Percentiles rank a stretch among this genome's conserved stretches.
These are phyloP conservation scores for Icerya purchasi DNA, from an alignment of 2,888 invertebrate genomes.

Conservation along the genomic window DNA sequence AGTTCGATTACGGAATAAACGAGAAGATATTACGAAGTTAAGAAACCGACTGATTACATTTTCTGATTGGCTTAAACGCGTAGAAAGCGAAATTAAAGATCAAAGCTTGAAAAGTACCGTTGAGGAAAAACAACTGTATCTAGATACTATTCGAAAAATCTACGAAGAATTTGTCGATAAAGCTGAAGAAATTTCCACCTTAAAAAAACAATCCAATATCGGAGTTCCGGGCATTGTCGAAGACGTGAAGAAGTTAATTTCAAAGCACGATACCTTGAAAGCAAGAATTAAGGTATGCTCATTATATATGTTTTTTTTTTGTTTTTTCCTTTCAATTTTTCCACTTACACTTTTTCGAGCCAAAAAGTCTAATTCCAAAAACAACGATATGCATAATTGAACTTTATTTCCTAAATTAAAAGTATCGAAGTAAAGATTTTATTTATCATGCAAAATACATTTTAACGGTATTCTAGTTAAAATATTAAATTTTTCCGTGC, in stretches of 20 bases:
- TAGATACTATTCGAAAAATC: conserved; percentile 49
- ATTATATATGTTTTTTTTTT: neutral
- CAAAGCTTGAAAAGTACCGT: conserved; percentile 69
- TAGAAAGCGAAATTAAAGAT: conserved; percentile 67
- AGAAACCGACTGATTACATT: conserved; percentile 45
- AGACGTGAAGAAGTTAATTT: conserved; percentile 53
- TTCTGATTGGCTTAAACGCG: conserved; percentile 63
- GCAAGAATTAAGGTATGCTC: conserved; percentile 42
- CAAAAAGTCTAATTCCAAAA: too few relatives aligned
- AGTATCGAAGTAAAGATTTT: too few relatives aligned
- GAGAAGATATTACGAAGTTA: conserved; percentile 49
- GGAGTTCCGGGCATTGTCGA: conserved; percentile 51
- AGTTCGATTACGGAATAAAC: conserved; percentile 23
- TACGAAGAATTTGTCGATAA: conserved; percentile 47
- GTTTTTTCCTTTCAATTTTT: too few relatives aligned
- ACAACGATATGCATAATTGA: too few relatives aligned
- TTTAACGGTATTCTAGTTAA: too few relatives aligned
- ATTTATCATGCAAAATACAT: too few relatives aligned
- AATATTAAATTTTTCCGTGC: too few relatives aligned
- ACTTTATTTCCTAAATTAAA: too few relatives aligned
- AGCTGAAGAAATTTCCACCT: conserved; percentile 42
- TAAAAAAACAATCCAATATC: conserved; percentile 46
- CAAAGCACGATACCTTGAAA: conserved; percentile 59
- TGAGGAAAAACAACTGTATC: conserved; percentile 55
- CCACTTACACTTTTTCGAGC: too few relatives aligned